Evolutionary conservation across 2,797 vertebrate species (phyloP).

Genomic region (Lates japonicus): DNA sequence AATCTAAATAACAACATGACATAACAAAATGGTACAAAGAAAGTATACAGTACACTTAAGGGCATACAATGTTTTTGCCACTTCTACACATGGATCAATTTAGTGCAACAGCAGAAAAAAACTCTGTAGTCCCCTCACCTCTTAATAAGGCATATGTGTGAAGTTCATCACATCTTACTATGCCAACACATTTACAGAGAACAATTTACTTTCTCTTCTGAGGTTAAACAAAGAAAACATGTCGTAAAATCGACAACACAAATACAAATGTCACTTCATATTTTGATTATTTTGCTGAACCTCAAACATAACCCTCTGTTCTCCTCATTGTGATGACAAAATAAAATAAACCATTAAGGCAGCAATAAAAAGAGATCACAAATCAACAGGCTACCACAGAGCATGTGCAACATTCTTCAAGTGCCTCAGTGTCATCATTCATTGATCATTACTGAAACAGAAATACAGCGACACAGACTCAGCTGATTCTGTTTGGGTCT

Average conservation of each 20-base stretch:
- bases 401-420: constrained; percentile 71
- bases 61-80: constrained; percentile 41
- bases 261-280: neutral
- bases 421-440: constrained; percentile 66
- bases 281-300: neutral
- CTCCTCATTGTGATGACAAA: constrained; percentile 15
- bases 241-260: constrained; percentile 33
- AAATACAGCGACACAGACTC: constrained; percentile 45
- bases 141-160: constrained; percentile 82
- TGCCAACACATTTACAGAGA: constrained; percentile 56
- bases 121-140: constrained; percentile 46
- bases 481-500: constrained; percentile 38
- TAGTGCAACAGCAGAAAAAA: constrained; percentile 70
- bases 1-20: constrained; percentile 67
- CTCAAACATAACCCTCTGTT: constrained; percentile 14
- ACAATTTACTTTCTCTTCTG: constrained; percentile 7
- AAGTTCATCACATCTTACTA: constrained; percentile 73
- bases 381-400: constrained; percentile 60
- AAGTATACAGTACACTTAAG: constrained; percentile 71
- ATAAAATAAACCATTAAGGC: constrained; percentile 34
- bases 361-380: constrained; percentile 48
- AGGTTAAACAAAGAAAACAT: constrained; percentile 34
- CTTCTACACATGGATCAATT: constrained; percentile 59
- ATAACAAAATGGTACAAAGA: constrained; percentile 70
- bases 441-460: constrained; percentile 39